Evolutionary conservation across 2,797 vertebrate genomes (phyloP).

Genomic region (Zonotrichia albicollis): DNA sequence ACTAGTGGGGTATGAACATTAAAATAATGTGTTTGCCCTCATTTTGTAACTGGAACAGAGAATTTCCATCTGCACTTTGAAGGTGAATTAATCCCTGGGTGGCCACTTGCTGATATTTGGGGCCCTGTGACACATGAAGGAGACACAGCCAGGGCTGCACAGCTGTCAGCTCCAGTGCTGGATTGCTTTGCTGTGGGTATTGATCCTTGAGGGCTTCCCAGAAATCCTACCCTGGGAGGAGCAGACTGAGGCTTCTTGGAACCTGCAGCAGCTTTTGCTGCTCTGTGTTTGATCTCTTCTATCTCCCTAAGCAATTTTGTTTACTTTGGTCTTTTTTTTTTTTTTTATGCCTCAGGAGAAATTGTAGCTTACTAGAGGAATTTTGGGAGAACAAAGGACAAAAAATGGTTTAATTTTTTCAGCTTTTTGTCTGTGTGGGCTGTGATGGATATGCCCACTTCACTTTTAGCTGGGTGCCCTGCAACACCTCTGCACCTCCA

Average conservation of each 20-base stretch:
- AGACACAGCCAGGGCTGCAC: slow-evolving; percentile 1
- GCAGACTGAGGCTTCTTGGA: not conserved
- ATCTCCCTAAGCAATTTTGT: not conserved
- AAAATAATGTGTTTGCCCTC: slow-evolving; percentile 40
- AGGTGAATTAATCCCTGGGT: slow-evolving; percentile 52
- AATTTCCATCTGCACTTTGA: slow-evolving; percentile 15
- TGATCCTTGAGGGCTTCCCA: not conserved
- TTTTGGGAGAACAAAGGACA: not conserved
- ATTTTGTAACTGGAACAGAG: slow-evolving; percentile 45
- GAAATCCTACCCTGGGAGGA: not conserved
- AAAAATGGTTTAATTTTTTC: not conserved
- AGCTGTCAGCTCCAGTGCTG: not conserved
- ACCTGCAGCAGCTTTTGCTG: not conserved
- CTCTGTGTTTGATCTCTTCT: not conserved
- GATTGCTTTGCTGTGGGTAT: not conserved
- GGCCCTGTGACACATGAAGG: slow-evolving; percentile 30
- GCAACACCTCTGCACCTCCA: not conserved
- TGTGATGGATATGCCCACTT: not conserved
- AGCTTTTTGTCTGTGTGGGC: not conserved
- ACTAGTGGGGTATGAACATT: not conserved
- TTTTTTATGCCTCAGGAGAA: not conserved
- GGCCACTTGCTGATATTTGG: not conserved
- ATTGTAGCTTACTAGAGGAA: not conserved
- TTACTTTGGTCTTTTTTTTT: not conserved
- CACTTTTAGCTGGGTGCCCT: not conserved